Percentiles rank a stretch among this genome's conserved stretches.
These are phyloP conservation scores for Arizona elegans DNA, from an alignment of 2,113 vertebrate genomes.

Conservation along the genomic window DNA sequence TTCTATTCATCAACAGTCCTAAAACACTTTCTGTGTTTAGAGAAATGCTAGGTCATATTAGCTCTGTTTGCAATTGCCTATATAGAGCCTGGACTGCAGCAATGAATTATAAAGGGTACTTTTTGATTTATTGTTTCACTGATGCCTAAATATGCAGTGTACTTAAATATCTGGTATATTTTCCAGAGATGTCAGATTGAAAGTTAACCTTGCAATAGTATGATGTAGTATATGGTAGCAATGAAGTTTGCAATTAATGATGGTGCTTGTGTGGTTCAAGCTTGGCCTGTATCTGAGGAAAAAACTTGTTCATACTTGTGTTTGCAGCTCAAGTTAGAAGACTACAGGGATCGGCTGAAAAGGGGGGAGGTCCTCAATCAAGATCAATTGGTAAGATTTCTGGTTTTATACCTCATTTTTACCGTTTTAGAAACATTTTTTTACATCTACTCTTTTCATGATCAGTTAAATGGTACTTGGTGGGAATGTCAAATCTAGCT, in stretches of 20 bases:
- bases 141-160: neutral
- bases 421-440: neutral
- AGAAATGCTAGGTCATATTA: neutral
- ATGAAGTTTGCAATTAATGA: neutral
- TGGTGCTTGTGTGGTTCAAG: neutral
- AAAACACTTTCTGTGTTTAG: neutral
- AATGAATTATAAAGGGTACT: neutral
- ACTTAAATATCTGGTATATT: neutral
- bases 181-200: neutral
- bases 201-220: neutral
- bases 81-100: neutral
- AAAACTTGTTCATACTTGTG: neutral
- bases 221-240: neutral
- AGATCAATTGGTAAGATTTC: conserved; percentile 79
- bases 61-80: neutral
- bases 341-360: conserved; percentile 79
- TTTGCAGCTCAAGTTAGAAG: conserved; percentile 80
- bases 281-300: neutral
- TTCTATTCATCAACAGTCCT: neutral
- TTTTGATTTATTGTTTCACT: neutral
- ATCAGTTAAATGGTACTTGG: neutral
- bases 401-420: neutral
- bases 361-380: conserved; percentile 77
- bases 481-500: neutral
- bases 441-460: neutral